Percentiles rank a stretch among this genome's conserved stretches.
phyloP scores from a whole-genome alignment of 35 echinoderm and acorn worm genomes.

The Stichopus chloronotus region DNA sequence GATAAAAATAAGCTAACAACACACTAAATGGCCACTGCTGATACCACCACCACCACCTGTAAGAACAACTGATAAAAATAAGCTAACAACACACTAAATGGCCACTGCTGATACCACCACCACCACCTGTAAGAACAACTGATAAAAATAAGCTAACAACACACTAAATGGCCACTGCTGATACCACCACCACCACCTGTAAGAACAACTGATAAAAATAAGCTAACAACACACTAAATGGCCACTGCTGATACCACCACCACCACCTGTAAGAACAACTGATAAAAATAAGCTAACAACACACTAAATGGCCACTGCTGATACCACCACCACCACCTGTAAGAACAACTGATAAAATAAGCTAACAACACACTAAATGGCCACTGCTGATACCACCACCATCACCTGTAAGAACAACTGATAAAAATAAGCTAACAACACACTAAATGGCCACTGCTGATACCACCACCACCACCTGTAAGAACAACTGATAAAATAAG shows the following conservation, averaged over 20 bases:
- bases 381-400: not conserved
- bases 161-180: constrained; percentile 63
- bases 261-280: not conserved
- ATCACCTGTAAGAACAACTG: not conserved
- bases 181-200: constrained; percentile 22
- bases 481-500: constrained; percentile 65
- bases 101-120: not conserved
- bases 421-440: too few relatives aligned
- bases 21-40: constrained; percentile 63
- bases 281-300: too few relatives aligned
- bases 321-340: constrained; percentile 22
- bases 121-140: not conserved
- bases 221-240: not conserved
- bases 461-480: constrained; percentile 14
- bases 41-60: constrained; percentile 22
- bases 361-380: not conserved
- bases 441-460: constrained; percentile 62
- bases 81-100: not conserved
- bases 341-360: constrained; percentile 64
- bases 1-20: too few relatives aligned
- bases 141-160: too few relatives aligned
- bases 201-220: constrained; percentile 65
- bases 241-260: not conserved
- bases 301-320: constrained; percentile 63
- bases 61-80: constrained; percentile 65